These are phyloP conservation scores for Pardosa pseudoannulata DNA, from an alignment of 2,888 invertebrate genomes.

Conservation along the genomic window DNA sequence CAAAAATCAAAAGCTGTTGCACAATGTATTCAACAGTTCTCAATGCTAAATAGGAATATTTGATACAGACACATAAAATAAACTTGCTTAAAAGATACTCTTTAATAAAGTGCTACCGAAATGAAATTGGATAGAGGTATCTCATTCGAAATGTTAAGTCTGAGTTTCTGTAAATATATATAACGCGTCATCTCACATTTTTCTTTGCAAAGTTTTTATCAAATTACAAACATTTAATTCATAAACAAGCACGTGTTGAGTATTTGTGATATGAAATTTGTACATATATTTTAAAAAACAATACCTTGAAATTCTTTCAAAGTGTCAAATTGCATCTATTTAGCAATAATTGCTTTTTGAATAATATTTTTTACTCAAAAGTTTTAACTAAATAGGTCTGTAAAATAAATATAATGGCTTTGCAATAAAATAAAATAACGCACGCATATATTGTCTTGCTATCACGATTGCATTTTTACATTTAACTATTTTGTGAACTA, in stretches of 20 bases:
- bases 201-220: neutral
- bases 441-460: neutral
- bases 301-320: neutral
- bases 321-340: slow-evolving; percentile 2
- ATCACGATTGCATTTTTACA: neutral
- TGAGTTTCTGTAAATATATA: no score
- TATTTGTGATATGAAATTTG: neutral
- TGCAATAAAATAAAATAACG: neutral
- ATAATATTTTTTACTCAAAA: slow-evolving; percentile 3
- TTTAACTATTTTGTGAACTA: neutral
- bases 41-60: no score
- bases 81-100: no score
- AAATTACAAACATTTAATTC: neutral
- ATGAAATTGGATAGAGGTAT: no score
- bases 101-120: no score
- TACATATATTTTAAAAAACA: neutral
- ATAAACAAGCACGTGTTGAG: neutral
- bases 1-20: no score
- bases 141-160: no score
- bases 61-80: no score
- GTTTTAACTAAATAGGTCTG: neutral
- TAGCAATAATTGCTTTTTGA: slow-evolving; percentile 11
- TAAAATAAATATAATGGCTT: neutral
- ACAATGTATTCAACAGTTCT: no score
- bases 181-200: no score